Percentiles rank a stretch among this genome's conserved stretches.
Conservation (phyloP, 2,113 vertebrate genomes). For the Capra hircus region DNA sequence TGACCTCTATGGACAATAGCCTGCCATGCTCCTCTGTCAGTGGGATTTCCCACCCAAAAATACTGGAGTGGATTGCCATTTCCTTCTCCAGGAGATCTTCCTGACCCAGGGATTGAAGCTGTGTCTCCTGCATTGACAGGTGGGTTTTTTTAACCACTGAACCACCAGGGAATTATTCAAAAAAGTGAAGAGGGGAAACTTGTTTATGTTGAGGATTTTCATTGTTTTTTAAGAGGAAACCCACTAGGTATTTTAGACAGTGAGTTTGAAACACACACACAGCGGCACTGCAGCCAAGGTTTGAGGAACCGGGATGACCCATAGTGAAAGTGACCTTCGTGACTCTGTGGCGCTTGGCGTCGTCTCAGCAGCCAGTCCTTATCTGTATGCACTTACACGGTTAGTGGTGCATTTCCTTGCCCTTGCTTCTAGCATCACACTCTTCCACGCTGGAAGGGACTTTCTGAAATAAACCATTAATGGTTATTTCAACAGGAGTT, state of each 20-base stretch:
- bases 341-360: accelerated
- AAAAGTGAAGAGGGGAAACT: not conserved
- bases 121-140: not conserved
- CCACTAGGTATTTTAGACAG: not conserved
- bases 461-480: not conserved
- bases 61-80: not conserved
- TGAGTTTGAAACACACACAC: not conserved
- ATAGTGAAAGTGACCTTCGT: accelerated
- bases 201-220: not conserved
- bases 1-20: not conserved
- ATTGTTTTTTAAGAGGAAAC: not conserved
- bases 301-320: too few relatives aligned
- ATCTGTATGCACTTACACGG: accelerated
- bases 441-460: too few relatives aligned
- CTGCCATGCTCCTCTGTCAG: not conserved
- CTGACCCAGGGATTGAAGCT: not conserved
- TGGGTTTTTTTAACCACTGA: not conserved
- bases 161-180: not conserved
- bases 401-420: not conserved
- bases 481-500: not conserved
- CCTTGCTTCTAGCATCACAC: accelerated
- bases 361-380: accelerated
- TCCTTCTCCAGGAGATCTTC: not conserved
- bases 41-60: not conserved
- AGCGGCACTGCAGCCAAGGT: not conserved